Base-by-base conservation (phyloP, 1,140 invertebrate species). In the Adelges cooleyi region DNA sequence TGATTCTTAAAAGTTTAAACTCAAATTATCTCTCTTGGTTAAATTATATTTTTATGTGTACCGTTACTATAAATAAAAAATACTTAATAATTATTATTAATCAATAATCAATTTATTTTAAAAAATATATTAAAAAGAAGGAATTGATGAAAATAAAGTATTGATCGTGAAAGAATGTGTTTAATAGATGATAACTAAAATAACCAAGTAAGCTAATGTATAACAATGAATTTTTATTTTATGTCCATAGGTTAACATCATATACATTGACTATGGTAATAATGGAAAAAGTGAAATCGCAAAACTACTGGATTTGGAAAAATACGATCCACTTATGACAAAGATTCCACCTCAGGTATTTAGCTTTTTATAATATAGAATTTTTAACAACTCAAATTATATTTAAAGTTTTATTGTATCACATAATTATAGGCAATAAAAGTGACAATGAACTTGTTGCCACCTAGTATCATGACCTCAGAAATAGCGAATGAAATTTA, bases 211-310 rank as follows among this genome's bases (percentile, higher is more conserved):
- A n/a, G n/a, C n/a, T n/a, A n/a, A n/a, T n/a, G n/a, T n/a, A n/a
- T n/a, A n/a, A n/a, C n/a, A n/a, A n/a, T n/a, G n/a, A n/a, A n/a
- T n/a, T n/a, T n/a, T n/a, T n/a, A n/a, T n/a, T n/a, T n/a, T n/a
- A n/a, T n/a, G n/a, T n/a, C n/a, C n/a, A n/a, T 29, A 62, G 56
- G 56, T 1, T 6, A 29, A 62, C 6, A 29, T 62, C 27, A 62
- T 62, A 29, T 62, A 46, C 46, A 46, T 62, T 20, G 56, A 62
- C 17, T 62, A 62, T n/a, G 56, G 56, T n/a, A 62, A 62, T 33
- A 29, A 17, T 22, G 42, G 38, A 13, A 46, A 46, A 4, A 44
- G 56, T 48, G 42, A 62, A 48, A 62, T 62, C 13, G 29, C 56
- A 15, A 33, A 62, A 48, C 18, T 62, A 22, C 23, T 11, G 10